A percentile compares a stretch with the other conserved stretches of the same genome.
Conservation (phyloP, 1,140 invertebrate species). For the Gonioctena quinquepunctata region DNA sequence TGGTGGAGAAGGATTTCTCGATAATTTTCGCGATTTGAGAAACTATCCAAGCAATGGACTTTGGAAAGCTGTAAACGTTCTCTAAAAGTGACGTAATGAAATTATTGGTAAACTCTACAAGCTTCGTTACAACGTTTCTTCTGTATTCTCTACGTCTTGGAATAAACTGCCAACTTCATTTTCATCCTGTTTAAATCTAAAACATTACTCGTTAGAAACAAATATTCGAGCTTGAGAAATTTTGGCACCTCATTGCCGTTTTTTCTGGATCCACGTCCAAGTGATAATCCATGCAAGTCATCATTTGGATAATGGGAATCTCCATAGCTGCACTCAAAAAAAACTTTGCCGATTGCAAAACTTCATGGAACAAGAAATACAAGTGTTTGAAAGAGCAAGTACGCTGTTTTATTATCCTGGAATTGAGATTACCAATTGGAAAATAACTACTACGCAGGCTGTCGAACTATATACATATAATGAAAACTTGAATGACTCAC, state of each 20-base stretch:
- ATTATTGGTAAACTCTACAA: slow-evolving; percentile 77
- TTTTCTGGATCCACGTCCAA: slow-evolving; percentile 92
- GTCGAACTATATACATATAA: too few relatives aligned
- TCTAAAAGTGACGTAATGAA: slow-evolving; percentile 86
- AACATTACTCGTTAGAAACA: background rate
- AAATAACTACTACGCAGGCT: too few relatives aligned
- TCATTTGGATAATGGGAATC: slow-evolving; percentile 87
- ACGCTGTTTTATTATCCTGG: slow-evolving; percentile 76
- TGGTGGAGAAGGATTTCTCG: slow-evolving; percentile 64
- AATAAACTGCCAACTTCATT: slow-evolving; percentile 28
- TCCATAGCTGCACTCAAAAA: slow-evolving; percentile 92
- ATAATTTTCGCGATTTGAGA: slow-evolving; percentile 75
- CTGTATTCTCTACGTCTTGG: slow-evolving; percentile 62
- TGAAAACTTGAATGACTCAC: slow-evolving; percentile 53
- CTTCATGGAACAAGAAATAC: slow-evolving; percentile 88
- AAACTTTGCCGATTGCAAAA: slow-evolving; percentile 86
- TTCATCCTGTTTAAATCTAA: slow-evolving; percentile 41
- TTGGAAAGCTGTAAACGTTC: slow-evolving; percentile 91
- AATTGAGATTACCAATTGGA: too few relatives aligned
- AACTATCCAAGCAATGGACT: slow-evolving; percentile 77
- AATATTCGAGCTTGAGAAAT: background rate
- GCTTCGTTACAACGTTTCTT: slow-evolving; percentile 76
- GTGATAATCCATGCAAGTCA: slow-evolving; percentile 92
- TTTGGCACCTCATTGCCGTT: slow-evolving; percentile 64
- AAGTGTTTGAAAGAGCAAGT: slow-evolving; percentile 88